These are phyloP conservation scores for Acleris literana DNA, from an alignment of 2,888 invertebrate genomes.

Conservation along the genomic window DNA sequence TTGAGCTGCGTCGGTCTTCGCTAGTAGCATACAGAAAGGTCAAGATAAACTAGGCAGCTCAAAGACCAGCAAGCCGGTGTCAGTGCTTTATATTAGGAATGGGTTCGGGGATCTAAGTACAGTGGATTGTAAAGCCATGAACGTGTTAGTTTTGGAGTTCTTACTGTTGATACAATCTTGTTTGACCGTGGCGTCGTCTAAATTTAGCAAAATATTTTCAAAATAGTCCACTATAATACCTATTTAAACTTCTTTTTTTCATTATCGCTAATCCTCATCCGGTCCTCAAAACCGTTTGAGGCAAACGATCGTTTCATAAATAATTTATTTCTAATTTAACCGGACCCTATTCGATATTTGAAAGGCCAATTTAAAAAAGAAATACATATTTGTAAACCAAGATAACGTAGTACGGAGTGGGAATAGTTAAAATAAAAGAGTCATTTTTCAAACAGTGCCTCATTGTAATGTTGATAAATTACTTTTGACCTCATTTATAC, in stretches of 20 bases:
- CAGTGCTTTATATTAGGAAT: not conserved
- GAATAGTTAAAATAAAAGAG: conserved; percentile 34
- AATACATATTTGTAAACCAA: conserved; percentile 14
- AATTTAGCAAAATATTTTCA: not conserved
- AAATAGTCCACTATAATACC: too few species aligned
- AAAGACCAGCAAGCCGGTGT: not conserved
- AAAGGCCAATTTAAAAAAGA: conserved; percentile 31
- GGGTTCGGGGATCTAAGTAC: not conserved
- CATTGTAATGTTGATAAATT: conserved; percentile 38
- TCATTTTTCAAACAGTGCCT: conserved; percentile 34
- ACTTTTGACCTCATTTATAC: conserved; percentile 37
- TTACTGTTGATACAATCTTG: not conserved
- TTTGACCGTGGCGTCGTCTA: not conserved
- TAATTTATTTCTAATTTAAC: conserved; percentile 12
- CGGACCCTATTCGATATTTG: conserved; percentile 21
- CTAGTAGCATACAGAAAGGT: not conserved
- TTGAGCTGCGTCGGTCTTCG: not conserved
- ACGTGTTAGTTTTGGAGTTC: conserved; percentile 4
- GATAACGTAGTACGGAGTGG: conserved; percentile 37
- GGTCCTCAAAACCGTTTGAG: too few species aligned
- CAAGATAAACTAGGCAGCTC: not conserved
- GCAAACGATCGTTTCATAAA: conserved; percentile 14
- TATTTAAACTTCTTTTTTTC: too few species aligned
- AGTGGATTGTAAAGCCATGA: not conserved
- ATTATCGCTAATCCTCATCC: too few species aligned